Base-by-base conservation (phyloP, 2,797 vertebrate genomes). In the Nannoperca australis region DNA sequence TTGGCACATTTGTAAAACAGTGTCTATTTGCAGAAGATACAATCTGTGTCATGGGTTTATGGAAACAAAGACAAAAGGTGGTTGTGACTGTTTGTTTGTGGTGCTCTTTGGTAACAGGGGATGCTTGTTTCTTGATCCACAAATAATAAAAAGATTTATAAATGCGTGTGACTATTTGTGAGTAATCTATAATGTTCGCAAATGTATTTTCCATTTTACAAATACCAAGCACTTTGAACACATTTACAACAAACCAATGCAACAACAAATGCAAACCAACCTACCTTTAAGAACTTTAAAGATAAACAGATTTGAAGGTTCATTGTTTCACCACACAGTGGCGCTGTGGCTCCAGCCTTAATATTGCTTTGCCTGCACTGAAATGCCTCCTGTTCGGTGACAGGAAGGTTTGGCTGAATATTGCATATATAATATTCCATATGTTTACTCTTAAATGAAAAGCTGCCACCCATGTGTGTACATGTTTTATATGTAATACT, bases 311-410 rank as follows among this genome's bases (percentile, higher is more conserved):
- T 58, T 18, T 73, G 45, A 27, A 56, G 24, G 12, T 77, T 44
- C 51, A 20, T 47, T 5, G 1, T 2, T 58, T 78, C 12, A 51
- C 88, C 92, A 91, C 90, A 85, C 40, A 22, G 89, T 74, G 92
- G 91, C 7, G 85, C 88, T 93, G 88, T 92, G 79, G 88, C 45
- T 82, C 74, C 79, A 91, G 69, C 61, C 61, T 91, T 70, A 14
- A 40, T 2, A 1, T 24, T 3, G 11, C 24, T 42, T 44, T 27
- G 20, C 22, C 22, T 61, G 54, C 67, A 66, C 2, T 65, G 36
- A 60, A 70, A 62, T 36, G 5, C n/a, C 32, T 9, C 13, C 36
- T 72, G 51, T 53, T 30, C 32, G 53, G n/a, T 32, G 24, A 36
- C 54, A 44, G 40, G 38, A 68, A 67, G 47, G 55, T 44, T 2